Base-by-base conservation (phyloP, 2,113 vertebrate genomes). In the Pogona vitticeps region DNA sequence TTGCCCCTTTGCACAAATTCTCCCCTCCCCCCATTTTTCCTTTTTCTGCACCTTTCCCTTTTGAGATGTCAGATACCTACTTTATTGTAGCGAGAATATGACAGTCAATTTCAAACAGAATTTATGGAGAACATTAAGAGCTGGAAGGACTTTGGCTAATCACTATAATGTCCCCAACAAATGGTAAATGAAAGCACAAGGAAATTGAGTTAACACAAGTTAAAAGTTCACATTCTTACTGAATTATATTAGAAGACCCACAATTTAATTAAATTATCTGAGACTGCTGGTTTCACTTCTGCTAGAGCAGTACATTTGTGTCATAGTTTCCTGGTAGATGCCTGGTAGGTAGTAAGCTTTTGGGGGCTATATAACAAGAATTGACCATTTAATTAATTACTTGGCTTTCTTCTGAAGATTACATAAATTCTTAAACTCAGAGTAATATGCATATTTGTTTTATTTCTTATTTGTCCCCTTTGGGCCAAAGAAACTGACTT, bases 161-260 rank as follows among this genome's bases (percentile, higher is more conserved):
- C 96, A 96, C 94, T 93, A 81, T 97, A 97, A 97, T 97, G 96
- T 96, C 96, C 94, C 94, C 95, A 96, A 97, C 95, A 96, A 97
- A 97, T 97, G 96, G 94, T 96, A 97, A 97, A 96, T 97, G 96
- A 96, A 97, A 97, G 95, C 94, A 95, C 94, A 94, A 97, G 97
- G 96, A 97, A 97, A 97, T 97, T 97, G 97, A 97, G 94, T 97
- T 97, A 97, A 96, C 91, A 86, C 89, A 94, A 97, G 95, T 95
- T 97, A 96, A 97, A 97, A 97, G 96, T 97, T 97, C 97, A 97
- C 94, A 93, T 96, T 96, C 95, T 96, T 96, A 95, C 70, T 73
- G 91, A 96, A 97, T 97, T 96, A 95, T 95, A 96, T 96, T 95
- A 96, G 91, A 96, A 96, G 92, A 91, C 89, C 94, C 95, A 92